Evolutionary conservation across 1,140 invertebrate species (phyloP), one percentile per base, ranked within the genome.

Genomic region (Campoletis sonorensis): DNA sequence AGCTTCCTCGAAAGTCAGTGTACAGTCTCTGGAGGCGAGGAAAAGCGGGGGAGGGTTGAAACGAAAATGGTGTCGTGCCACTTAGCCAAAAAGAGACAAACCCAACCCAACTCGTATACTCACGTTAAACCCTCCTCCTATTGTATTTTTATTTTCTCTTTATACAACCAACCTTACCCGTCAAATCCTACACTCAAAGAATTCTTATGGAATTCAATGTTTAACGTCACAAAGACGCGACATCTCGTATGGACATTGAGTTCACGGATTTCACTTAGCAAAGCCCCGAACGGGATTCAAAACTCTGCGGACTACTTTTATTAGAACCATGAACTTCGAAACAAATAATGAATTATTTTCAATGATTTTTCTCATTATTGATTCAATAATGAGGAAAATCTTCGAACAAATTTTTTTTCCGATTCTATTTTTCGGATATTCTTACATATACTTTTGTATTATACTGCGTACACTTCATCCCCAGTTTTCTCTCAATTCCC

Each of bases 11-110:
- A 23, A 64, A 45, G 40, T 10, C 40, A 45, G 8, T 45, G 11
- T 26, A n/a, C 21, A 23, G 85, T 89, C 88, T 88, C 88, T 67
- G 26, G 86, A 87, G 88, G 86, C 86, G 71, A 81, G 54, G 18
- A 54, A 51, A 58, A 7, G 73, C 16, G 23, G 13, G n/a, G 33
- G 80, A 51, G 82, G 83, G 54, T 78, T 90, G 87, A 90, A 90
- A 90, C 88, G 86, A 88, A 90, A 89, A 90, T 86, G 87, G 79
- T 90, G 89, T 90, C 87, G 87, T 84, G 88, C 86, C 89, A 90
- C 87, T 90, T 90, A 88, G 86, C 79, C 40, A 79, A 33, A 67
- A 23, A 70, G 49, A 81, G 70, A 72, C 49, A 72, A 78, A 70
- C 67, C n/a, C 67, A 33, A 18, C 2, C 67, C 67, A 15, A 4